phyloP scores from a whole-genome alignment of 2,888 invertebrate species.

The Stenolophus ochropezus region DNA sequence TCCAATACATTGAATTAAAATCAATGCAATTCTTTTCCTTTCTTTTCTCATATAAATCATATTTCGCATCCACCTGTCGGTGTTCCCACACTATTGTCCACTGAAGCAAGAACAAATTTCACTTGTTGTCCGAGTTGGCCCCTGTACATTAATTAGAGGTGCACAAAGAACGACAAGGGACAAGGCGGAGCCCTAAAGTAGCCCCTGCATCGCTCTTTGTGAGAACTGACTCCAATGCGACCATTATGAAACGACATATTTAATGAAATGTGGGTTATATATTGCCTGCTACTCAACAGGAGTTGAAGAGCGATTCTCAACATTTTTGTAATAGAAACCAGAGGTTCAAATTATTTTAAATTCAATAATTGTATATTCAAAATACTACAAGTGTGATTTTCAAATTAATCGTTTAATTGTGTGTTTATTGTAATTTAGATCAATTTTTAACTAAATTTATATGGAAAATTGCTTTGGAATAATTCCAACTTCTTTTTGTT shows the following conservation, averaged over 20 bases:
- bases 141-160: constrained; percentile 43
- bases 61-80: no score
- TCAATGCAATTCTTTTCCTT: no score
- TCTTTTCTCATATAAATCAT: not conserved
- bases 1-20: no score
- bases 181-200: constrained; percentile 37
- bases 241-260: constrained; percentile 26
- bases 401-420: no score
- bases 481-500: no score
- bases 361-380: no score
- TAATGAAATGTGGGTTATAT: constrained; percentile 55
- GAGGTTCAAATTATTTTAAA: not conserved
- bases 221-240: not conserved
- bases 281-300: constrained; percentile 18
- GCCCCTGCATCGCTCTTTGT: constrained; percentile 6
- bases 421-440: no score
- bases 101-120: not conserved
- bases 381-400: no score
- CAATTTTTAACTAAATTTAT: no score
- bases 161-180: constrained; percentile 40
- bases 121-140: not conserved
- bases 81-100: not conserved
- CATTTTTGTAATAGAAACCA: not conserved
- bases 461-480: no score
- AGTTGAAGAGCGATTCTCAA: not conserved